Conservation (phyloP, 2,113 vertebrate genomes). For the Cricetomys ansorgei region DNA sequence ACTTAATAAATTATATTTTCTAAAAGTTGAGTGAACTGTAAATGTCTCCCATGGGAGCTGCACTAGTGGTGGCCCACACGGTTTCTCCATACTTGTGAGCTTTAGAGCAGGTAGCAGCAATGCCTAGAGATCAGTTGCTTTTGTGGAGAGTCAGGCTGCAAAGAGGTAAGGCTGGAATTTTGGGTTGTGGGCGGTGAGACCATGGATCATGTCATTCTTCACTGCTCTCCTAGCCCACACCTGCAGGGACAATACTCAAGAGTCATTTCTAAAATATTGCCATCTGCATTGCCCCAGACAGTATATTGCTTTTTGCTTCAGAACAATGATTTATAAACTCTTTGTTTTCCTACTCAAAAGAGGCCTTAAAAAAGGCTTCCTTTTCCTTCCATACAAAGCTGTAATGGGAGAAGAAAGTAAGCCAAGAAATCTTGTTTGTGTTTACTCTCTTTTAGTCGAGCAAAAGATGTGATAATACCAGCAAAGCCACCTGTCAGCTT, state of each 20-base stretch:
- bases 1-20: background rate
- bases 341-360: background rate
- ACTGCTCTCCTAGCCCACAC: background rate
- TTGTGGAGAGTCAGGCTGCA: background rate
- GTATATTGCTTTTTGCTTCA: background rate
- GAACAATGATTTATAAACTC: background rate
- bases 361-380: background rate
- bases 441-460: slow-evolving; percentile 88
- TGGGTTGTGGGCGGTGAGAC: background rate
- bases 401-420: slow-evolving; percentile 41
- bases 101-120: background rate
- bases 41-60: background rate
- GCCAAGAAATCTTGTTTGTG: slow-evolving; percentile 36
- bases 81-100: background rate
- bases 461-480: slow-evolving; percentile 93
- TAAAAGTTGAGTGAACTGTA: background rate
- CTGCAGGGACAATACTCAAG: background rate
- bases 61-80: background rate
- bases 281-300: background rate
- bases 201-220: background rate
- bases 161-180: background rate
- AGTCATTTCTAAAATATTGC: too few species aligned
- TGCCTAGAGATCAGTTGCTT: background rate
- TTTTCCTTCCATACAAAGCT: background rate
- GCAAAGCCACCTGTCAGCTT: slow-evolving; percentile 93